phyloP scores from a whole-genome alignment of 2,888 invertebrate genomes.

The Chydorus sphaericus region DNA sequence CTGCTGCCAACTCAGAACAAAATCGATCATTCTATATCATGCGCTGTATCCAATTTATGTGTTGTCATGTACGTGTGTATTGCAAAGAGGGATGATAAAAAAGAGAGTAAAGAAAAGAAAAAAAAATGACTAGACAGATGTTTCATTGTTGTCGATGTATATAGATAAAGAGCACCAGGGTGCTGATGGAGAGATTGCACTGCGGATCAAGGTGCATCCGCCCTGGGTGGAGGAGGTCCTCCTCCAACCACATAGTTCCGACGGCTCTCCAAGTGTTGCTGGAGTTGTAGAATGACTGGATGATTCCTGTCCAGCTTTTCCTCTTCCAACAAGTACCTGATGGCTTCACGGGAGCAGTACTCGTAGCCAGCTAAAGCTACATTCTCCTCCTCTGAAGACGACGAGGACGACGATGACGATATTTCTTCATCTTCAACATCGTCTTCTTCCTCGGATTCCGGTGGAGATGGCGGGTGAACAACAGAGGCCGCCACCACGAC shows the following conservation, averaged over 20 bases:
- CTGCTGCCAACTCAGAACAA: neutral
- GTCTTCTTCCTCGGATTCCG: neutral
- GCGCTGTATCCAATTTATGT: too few relatives aligned
- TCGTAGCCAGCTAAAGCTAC: constrained; percentile 11
- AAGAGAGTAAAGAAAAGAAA: too few relatives aligned
- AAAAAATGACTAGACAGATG: too few relatives aligned
- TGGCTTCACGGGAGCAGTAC: constrained; percentile 10
- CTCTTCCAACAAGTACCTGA: constrained; percentile 11
- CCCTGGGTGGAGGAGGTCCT: too few relatives aligned
- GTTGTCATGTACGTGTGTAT: too few relatives aligned
- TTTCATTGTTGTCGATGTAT: too few relatives aligned
- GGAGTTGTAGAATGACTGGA: constrained; percentile 12
- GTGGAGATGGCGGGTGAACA: neutral
- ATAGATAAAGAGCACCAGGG: too few relatives aligned
- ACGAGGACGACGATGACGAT: neutral
- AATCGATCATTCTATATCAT: neutral
- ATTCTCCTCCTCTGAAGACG: neutral
- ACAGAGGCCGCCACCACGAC: neutral
- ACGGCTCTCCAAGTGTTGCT: constrained; percentile 9
- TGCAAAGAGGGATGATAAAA: too few relatives aligned
- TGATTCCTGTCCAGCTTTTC: constrained; percentile 5
- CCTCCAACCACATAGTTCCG: neutral
- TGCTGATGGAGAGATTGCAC: too few relatives aligned
- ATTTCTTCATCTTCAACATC: neutral
- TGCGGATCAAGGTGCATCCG: too few relatives aligned